Evolutionary conservation across 2,888 invertebrate species (phyloP), one percentile per base, ranked within the genome.

Genomic region (Napeogenes inachia): DNA sequence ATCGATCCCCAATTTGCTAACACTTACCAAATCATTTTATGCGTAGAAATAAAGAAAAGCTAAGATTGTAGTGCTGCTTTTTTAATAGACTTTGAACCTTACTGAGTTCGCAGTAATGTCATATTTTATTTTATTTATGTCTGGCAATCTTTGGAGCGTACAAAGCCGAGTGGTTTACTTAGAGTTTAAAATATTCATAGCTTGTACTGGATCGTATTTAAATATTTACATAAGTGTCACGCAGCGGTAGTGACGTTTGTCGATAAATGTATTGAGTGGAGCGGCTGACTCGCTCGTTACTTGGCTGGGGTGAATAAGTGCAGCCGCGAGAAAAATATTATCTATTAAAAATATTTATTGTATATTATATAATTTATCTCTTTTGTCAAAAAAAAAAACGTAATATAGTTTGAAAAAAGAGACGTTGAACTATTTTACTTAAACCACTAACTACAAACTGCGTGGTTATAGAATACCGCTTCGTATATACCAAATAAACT

Each of bases 151-250:
- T 83, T 79, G 81, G 73, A 74, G 74, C 81, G 77, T 77, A 81
- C 81, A 81, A 84, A 85, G 82, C 81, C 77, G 82, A 86, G 87
- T 83, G 88, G 85, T 89, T 89, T 89, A 85, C 89, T 88, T 86
- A 80, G 84, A 87, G 81, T 87, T 91, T 91, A 91, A 91, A 89
- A 91, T 91, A 91, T 91, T 91, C 91, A 91, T 91, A 91, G 91
- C 88, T 88, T 90, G 91, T 89, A 89, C 90, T 88, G 85, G 87
- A 91, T 91, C 90, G 91, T 91, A 91, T 91, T 91, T 91, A 91
- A 91, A 91, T 91, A 91, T 91, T 91, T 91, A 89, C 91, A 91
- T 91, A 91, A 91, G 90, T 90, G 89, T 90, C 90, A 90, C 88
- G 84, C 84, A 79, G 84, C 86, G 84, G 81, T 81, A 79, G 83